Percentiles rank a stretch among this genome's conserved stretches.
phyloP scores from a whole-genome alignment of 2,113 vertebrate genomes.

The Protobothrops mucrosquamatus region DNA sequence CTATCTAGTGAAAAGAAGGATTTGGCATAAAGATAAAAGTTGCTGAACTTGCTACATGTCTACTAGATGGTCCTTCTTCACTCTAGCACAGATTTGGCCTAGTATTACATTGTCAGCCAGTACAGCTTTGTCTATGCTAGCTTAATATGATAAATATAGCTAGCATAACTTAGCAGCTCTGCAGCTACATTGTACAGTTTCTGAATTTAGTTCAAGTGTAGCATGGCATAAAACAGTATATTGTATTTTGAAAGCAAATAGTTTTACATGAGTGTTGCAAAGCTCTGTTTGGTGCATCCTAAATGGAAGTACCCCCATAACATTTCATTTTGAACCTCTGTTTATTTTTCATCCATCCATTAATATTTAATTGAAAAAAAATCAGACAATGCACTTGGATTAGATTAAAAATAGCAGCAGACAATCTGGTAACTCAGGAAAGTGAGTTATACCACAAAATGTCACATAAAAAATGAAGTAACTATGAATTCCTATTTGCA shows the following conservation, averaged over 20 bases:
- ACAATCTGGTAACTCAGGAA: background rate
- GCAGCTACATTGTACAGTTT: background rate
- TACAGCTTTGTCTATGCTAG: background rate
- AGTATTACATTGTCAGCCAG: background rate
- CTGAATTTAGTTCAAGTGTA: background rate
- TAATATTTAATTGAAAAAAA: background rate
- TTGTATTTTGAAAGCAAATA: background rate
- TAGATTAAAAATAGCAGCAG: background rate
- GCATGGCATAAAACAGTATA: background rate
- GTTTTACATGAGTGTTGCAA: background rate
- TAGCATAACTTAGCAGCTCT: background rate
- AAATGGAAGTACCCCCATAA: background rate
- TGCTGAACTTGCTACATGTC: background rate
- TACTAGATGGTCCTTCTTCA: background rate
- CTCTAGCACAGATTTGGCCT: background rate
- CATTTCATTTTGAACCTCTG: background rate
- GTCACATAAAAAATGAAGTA: background rate
- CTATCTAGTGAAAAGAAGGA: conserved; percentile 4
- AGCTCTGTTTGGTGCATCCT: background rate
- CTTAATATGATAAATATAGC: background rate
- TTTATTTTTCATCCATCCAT: background rate
- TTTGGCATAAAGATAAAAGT: background rate
- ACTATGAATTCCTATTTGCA: background rate
- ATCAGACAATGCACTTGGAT: too few relatives aligned
- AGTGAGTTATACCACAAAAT: background rate